These are phyloP conservation scores for Eidolon helvum DNA, from an alignment of 2,113 vertebrate species.

Conservation along the genomic window DNA sequence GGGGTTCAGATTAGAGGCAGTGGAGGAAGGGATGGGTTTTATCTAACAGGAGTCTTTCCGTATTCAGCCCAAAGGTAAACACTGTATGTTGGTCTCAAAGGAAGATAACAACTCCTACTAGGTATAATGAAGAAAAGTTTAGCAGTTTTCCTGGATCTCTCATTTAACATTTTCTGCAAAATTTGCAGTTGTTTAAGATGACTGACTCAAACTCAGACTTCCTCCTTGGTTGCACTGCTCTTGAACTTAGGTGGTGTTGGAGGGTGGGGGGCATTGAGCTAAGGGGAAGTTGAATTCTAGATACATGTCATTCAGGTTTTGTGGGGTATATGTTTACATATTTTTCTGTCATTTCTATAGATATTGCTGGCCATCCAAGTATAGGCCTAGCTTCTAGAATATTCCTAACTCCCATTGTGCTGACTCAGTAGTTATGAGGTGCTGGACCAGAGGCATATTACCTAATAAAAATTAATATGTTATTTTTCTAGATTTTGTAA, in stretches of 20 bases:
- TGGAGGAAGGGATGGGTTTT: background rate
- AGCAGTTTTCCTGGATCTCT: background rate
- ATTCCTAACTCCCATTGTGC: background rate
- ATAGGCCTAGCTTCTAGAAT: background rate
- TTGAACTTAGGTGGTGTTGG: background rate
- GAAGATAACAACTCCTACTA: background rate
- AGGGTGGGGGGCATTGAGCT: background rate
- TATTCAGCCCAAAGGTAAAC: background rate
- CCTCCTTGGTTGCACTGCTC: background rate
- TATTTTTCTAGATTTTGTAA: background rate
- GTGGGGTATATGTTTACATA: background rate
- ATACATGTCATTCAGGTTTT: background rate
- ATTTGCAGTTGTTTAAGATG: background rate
- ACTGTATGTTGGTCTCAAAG: background rate
- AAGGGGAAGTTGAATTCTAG: background rate
- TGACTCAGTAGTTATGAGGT: background rate
- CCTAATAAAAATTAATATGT: background rate
- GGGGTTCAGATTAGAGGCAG: background rate
- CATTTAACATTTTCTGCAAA: background rate
- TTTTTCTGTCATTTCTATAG: background rate
- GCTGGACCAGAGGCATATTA: background rate
- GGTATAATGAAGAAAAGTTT: background rate
- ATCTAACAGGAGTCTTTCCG: background rate
- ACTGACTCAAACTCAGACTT: background rate
- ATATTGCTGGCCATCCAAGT: background rate